Evolutionary conservation across 2,888 invertebrate genomes (phyloP), one percentile per base, ranked within the genome.

Genomic region (Seira sanloemensis): DNA sequence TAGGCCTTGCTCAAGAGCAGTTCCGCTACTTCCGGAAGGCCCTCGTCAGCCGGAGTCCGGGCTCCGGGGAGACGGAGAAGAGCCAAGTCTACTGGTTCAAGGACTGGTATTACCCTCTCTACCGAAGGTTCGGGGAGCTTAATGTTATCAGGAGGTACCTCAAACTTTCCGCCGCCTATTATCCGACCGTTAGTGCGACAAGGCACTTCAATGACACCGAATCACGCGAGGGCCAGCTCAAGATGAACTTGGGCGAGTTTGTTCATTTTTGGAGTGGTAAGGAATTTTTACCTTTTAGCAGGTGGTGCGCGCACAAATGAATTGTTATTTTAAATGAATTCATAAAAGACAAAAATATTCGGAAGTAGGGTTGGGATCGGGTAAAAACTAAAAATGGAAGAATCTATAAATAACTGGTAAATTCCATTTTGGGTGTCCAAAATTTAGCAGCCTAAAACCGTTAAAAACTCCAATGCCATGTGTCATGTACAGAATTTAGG

Each of bases 101-200:
- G 25, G 84, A 87, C 72, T 87, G 87, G 87, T 86, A 86, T 65
- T 86, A 76, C 72, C 85, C 84, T 1, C 84, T 87, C 67, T 87
- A 87, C 72, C 46, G 50, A 16, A 23, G 27, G n/a, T 62, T 81
- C 50, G 85, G 85, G 16, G 76, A 80, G 71, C 23, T 85, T 12
- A 24, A 66, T 5, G 87, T 84, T 0, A 24, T 87, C 9, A 62
- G 74, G 19, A 83, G 78, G 16, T 87, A 86, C 73, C 73, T 86
- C 19, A 79, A 73, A 18, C 21, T 83, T 12, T 66, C 78, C 12
- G 76, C 72, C 9, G 73, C 79, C 7, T 76, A 86, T 18, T 86
- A 79, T 74, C 76, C 79, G 0, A 83, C 82, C 16, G 76, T 82
- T 16, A 12, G 9, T 18, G 73, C 82, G 4, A 81, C 81, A 9